Conservation (phyloP, 2,888 invertebrate genomes). For the Eremobia ochroleuca region DNA sequence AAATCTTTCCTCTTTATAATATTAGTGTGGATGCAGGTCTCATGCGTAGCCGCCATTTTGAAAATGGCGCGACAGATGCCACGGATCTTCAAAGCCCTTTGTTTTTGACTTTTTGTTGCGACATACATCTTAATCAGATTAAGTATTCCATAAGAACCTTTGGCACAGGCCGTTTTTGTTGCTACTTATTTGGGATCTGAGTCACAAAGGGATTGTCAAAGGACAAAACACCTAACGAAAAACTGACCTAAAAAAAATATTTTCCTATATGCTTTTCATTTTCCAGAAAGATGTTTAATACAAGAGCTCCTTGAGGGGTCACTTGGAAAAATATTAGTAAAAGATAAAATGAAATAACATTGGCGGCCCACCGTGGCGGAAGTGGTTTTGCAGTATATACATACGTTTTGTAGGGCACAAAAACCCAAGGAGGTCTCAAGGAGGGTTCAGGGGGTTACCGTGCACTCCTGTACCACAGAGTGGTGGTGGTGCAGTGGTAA, state of each 20-base stretch:
- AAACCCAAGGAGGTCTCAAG: background rate
- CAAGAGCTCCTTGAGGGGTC: background rate
- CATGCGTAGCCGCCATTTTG: no score
- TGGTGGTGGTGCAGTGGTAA: no score
- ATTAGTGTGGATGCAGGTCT: no score
- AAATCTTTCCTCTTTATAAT: no score
- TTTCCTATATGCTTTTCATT: conserved; percentile 7
- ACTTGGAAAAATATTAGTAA: conserved; percentile 1
- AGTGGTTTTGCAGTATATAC: background rate
- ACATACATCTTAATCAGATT: background rate
- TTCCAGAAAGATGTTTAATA: conserved; percentile 10
- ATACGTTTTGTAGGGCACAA: background rate
- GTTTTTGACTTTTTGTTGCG: background rate
- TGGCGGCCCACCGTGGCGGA: background rate
- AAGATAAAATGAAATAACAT: conserved; percentile 21
- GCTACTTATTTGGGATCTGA: conserved; percentile 11
- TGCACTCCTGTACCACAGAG: background rate
- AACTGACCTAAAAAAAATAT: conserved; percentile 12
- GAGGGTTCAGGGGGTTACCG: background rate
- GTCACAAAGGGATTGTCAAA: conserved; percentile 22
- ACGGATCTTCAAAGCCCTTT: no score
- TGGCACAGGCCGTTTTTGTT: conserved; percentile 2
- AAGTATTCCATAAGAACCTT: conserved; percentile 10
- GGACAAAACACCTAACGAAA: conserved; percentile 13
- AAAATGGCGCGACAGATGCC: no score